Base-by-base conservation (phyloP, 2,113 vertebrate species). In the Equus quagga region DNA sequence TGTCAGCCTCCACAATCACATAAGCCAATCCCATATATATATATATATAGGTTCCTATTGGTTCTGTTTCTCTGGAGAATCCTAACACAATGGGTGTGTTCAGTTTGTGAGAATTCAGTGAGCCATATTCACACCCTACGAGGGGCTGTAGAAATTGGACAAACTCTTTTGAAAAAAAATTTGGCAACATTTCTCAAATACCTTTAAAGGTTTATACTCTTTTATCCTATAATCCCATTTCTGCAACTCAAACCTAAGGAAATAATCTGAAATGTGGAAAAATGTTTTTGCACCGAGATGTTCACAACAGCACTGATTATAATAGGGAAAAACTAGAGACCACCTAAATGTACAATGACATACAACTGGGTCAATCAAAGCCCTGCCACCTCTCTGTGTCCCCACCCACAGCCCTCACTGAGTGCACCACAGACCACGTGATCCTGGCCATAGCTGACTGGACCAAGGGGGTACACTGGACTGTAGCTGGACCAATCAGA, bases 161-260 rank as follows among this genome's bases (percentile, higher is more conserved):
- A 33, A 46, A 84, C 12, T 70, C 51, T 95, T 94, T 75, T 72
- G 36, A 76, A 84, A 93, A n/a, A 90, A 4, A 87, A 56, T 49
- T 88, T 93, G 64, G 31, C 41, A 93, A 83, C 62, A 90, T 64
- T 93, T 89, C 72, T 12, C 65, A 89, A 95, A 67, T 78, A 73
- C 18, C 21, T 94, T 73, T 28, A 60, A 33, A 87, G 65, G 8
- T 69, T 23, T 65, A 56, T 75, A 60, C 70, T 72, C 21, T 93
- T 83, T 97, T 67, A 92, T 41, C 9, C 46, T 85, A n/a, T 36
- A 89, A 92, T 96, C n/a, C 36, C 14, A 91, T 58, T 70, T 95
- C 76, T 91, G 36, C 17, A 95, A 82, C 46, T 89, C 54, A 92
- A 72, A 86, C 19, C 44, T 95, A 94, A 64, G 41, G 28, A 94